Evolutionary conservation across 2,113 vertebrate genomes (phyloP).

Genomic region (Muntiacus muntjak): DNA sequence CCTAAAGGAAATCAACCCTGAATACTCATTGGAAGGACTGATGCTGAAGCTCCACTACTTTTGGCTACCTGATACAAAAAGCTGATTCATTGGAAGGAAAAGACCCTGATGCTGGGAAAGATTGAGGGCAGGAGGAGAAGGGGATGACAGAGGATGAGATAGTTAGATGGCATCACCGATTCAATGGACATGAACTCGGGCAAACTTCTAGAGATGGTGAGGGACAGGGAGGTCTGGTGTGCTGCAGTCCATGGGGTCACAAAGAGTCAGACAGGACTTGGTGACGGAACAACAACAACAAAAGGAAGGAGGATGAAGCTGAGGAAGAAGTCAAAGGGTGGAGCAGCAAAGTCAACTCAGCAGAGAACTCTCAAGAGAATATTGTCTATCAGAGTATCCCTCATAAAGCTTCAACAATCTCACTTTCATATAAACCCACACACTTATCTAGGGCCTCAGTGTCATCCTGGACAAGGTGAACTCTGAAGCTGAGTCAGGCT

Average conservation of each 20-base stretch:
- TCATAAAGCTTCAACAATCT: background rate
- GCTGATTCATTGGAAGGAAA: background rate
- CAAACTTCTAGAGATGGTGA: background rate
- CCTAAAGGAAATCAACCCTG: background rate
- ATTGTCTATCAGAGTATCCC: background rate
- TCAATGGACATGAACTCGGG: background rate
- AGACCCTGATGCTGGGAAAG: background rate
- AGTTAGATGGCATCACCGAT: background rate
- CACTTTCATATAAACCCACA: background rate
- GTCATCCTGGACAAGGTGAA: background rate
- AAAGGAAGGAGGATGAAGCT: background rate
- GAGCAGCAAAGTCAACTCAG: background rate
- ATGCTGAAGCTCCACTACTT: background rate
- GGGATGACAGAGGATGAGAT: background rate
- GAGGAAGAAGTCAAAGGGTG: background rate
- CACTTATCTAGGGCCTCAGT: background rate
- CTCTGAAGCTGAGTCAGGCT: background rate
- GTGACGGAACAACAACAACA: background rate
- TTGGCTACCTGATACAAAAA: background rate
- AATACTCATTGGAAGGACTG: background rate
- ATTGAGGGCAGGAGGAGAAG: background rate
- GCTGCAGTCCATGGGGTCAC: background rate
- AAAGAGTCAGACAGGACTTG: background rate
- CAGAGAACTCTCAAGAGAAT: background rate
- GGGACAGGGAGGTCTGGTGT: background rate